A percentile compares a stretch with the other conserved stretches of the same genome.
Conservation (phyloP, 2,888 invertebrate species). For the Gibbula magus region DNA sequence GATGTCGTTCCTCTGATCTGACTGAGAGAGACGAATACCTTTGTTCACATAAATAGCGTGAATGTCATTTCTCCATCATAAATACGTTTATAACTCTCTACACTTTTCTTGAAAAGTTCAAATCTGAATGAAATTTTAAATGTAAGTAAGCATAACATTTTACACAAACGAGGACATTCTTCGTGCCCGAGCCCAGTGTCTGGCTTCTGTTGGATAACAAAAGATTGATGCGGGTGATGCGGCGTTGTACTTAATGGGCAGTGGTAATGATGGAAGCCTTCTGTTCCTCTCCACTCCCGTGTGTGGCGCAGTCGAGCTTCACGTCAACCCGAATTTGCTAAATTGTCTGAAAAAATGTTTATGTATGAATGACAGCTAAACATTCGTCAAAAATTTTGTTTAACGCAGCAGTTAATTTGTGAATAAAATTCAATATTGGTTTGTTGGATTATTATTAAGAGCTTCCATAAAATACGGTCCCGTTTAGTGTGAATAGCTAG, state of each 20-base stretch:
- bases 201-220: neutral
- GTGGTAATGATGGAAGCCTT: neutral
- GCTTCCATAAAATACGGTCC: neutral
- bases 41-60: neutral
- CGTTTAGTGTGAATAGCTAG: neutral
- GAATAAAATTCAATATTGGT: neutral
- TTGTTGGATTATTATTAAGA: neutral
- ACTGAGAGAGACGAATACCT: too few relatives aligned
- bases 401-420: constrained; percentile 10
- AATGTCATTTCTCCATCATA: neutral
- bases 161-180: neutral
- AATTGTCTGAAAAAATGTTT: constrained; percentile 5
- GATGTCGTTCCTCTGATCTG: too few relatives aligned
- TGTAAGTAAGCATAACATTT: neutral
- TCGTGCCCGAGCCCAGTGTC: neutral
- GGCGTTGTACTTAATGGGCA: neutral
- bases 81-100: neutral
- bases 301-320: neutral
- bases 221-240: neutral
- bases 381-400: constrained; percentile 10
- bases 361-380: neutral
- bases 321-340: neutral
- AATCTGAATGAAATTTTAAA: neutral
- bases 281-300: neutral
- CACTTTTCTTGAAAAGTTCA: neutral